A percentile compares a stretch with the other conserved stretches of the same genome.
phyloP scores from a whole-genome alignment of 2,888 invertebrate species.

The Margaritifera margaritifera region DNA sequence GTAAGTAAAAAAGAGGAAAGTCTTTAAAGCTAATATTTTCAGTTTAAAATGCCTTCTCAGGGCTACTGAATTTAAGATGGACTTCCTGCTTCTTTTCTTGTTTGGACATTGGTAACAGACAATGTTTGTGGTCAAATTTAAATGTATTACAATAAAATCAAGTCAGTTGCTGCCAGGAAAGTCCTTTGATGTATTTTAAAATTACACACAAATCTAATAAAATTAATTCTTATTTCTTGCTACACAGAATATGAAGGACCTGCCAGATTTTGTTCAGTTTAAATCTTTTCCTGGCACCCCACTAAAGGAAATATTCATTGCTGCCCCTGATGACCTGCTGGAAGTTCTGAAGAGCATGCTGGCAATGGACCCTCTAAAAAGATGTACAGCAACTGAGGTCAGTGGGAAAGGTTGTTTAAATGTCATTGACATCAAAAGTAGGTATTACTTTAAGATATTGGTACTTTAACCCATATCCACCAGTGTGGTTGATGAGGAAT shows the following conservation, averaged over 20 bases:
- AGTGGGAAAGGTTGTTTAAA: neutral
- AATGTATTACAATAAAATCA: too few relatives aligned
- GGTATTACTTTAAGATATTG: too few relatives aligned
- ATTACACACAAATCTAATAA: neutral
- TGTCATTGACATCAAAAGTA: too few relatives aligned
- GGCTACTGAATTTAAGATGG: too few relatives aligned
- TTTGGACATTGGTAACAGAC: too few relatives aligned
- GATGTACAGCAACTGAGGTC: conserved; percentile 85
- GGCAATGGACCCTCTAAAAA: conserved; percentile 85
- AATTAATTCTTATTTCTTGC: conserved; percentile 2
- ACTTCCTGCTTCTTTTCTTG: too few relatives aligned
- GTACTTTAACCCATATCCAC: too few relatives aligned
- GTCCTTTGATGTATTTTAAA: neutral
- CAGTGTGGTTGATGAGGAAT: too few relatives aligned
- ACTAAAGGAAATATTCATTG: conserved; percentile 93
- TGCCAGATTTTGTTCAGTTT: conserved; percentile 95
- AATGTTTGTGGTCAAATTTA: too few relatives aligned
- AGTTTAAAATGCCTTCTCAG: too few relatives aligned
- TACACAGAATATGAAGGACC: conserved; percentile 61
- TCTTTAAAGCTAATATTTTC: too few relatives aligned
- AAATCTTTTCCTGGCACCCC: conserved; percentile 89
- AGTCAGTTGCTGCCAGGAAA: neutral
- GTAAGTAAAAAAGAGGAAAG: too few relatives aligned
- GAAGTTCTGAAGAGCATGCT: conserved; percentile 85
- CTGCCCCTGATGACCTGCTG: conserved; percentile 92